Evolutionary conservation across 2,113 vertebrate species (phyloP), one percentile per base, ranked within the genome.

Genomic region (Tretioscincus oriximinensis): DNA sequence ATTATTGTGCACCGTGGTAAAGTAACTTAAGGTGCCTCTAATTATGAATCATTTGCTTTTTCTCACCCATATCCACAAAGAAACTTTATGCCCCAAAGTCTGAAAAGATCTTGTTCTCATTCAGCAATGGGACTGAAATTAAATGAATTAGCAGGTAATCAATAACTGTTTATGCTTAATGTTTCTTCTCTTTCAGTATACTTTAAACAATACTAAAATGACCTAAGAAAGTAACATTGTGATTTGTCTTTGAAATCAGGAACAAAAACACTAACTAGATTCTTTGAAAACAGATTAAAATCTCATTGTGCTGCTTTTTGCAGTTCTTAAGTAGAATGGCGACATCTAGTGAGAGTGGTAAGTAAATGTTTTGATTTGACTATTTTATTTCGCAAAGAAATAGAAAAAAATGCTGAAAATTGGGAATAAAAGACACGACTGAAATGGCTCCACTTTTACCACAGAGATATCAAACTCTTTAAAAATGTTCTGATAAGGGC

Each of bases 321-420:
- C 29, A 18, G 58, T 84, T 71, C 4, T 51, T 18, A 89, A 83
- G 90, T 83, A 87, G 90, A 89, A 85, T 20, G 83, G 92, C 92
- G 94, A 93, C 95, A 95, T 88, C 94, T 83, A 90, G 93, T 90
- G 95, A 94, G 81, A 82, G 77, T 18, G 89, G 3, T 1, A 60
- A 45, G 47, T 1, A 64, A 24, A n/a, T 24, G 28, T 41, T 29
- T 31, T 31, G 11, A 9, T 41, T 78, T 68, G 5, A 75, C 65
- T 54, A 5, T 67, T 18, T 41, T 18, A 16, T 14, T 65, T 20
- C 65, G 41, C 9, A 70, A 9, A 7, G 58, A 51, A 76, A 2
- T 21, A 69, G 82, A 71, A 11, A 29, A 67, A 58, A 9, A 24
- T 26, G 18, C 9, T 28, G 22, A 76, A 2, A 54, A 41, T 21